phyloP scores from a whole-genome alignment of 2,113 vertebrate genomes.

The Zosterops japonicus region DNA sequence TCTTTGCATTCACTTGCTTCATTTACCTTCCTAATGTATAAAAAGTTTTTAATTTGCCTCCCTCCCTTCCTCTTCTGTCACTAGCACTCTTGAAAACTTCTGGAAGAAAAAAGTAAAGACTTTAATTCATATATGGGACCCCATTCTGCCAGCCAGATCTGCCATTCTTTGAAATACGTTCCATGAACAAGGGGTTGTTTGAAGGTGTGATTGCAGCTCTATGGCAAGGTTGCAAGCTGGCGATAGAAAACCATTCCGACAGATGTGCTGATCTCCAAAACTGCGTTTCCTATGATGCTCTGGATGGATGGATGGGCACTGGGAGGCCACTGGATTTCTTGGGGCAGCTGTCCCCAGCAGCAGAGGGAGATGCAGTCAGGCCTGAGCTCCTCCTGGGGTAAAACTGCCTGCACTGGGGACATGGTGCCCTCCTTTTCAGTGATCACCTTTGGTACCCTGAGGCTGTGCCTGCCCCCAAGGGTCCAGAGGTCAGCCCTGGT shows the following conservation, averaged over 20 bases:
- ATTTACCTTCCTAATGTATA: constrained; percentile 66
- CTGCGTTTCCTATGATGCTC: not conserved
- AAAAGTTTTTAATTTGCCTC: constrained; percentile 65
- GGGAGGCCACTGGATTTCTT: not conserved
- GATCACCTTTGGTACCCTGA: too few species aligned
- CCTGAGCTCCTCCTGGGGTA: not conserved
- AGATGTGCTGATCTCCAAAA: not conserved
- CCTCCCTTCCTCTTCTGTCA: constrained; percentile 55
- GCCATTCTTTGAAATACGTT: constrained; percentile 47
- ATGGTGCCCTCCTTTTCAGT: not conserved
- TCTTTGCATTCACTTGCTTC: constrained; percentile 65
- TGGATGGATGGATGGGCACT: rapidly evolving
- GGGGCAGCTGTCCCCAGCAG: not conserved
- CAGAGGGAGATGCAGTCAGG: rapidly evolving
- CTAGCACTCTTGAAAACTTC: constrained; percentile 63
- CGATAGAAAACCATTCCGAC: not conserved
- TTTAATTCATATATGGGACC: constrained; percentile 66
- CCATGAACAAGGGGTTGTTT: constrained; percentile 48
- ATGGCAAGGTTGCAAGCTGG: not conserved
- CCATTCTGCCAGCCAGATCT: constrained; percentile 65
- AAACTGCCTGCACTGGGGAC: rapidly evolving
- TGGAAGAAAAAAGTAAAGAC: constrained; percentile 59
- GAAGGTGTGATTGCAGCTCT: constrained; percentile 36
- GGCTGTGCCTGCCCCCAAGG: not conserved
- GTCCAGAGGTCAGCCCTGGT: rapidly evolving